Evolutionary conservation across 2,113 vertebrate species (phyloP), one percentile per base, ranked within the genome.

Genomic region (Datnioides undecimradiatus): DNA sequence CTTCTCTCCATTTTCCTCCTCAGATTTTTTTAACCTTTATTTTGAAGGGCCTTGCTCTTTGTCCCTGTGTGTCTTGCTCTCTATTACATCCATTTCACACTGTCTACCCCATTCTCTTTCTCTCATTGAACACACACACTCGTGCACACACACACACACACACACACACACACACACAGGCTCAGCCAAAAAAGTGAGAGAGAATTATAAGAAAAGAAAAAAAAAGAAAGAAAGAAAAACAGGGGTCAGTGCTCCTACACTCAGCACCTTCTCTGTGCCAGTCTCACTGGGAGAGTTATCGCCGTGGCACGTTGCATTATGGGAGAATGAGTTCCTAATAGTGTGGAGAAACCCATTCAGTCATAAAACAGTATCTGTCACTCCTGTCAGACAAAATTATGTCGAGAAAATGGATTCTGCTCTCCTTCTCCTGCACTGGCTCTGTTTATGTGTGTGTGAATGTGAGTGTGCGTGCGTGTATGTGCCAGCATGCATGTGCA

Each of bases 351-450:
- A 92, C 64, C 80, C 84, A 88, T 86, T 93, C 90, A 91, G 88
- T 93, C 92, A 93, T 93, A 91, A 93, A 93, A 92, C 89, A 89
- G 80, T 88, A 89, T 90, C 87, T 91, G 92, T 92, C 92, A 93
- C 75, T 88, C 43, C 91, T 91, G 92, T 89, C 91, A 91, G 86
- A 84, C 76, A 73, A 91, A 91, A 91, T 92, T 84, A 93, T 84
- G 87, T 91, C 49, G 27, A 55, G 60, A 72, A 90, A 91, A 86
- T 85, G 73, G 80, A 87, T 90, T 82, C 72, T 74, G 79, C 76
- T 79, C 62, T 83, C 66, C 21, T 45, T 76, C 83, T 78, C 73
- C 73, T 52, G 25, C 36, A 14, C 73, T 73, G 25, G 6, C 72
- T 51, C 43, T 17, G 59, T 55, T 41, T 65, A 4, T 74, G 19